These are phyloP conservation scores for Parelbella ahira DNA, from an alignment of 2,888 invertebrate species.

Conservation along the genomic window DNA sequence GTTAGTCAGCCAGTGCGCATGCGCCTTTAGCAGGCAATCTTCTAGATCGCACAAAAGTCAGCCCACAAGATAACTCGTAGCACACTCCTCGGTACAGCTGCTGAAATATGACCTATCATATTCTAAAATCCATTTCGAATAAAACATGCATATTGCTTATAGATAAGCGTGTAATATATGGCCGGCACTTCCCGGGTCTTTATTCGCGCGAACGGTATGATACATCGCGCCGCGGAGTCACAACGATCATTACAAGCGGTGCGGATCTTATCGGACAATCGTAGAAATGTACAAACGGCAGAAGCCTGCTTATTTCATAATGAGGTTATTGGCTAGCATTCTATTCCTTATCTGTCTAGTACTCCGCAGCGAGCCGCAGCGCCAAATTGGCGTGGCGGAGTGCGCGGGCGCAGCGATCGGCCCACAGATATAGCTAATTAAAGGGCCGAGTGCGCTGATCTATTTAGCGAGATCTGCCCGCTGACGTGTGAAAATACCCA, in stretches of 20 bases:
- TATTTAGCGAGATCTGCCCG: conserved; percentile 77
- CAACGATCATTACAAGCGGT: conserved; percentile 35
- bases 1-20: no score
- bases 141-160: conserved; percentile 24
- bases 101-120: conserved; percentile 5
- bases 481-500: conserved; percentile 81
- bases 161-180: conserved; percentile 23
- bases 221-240: conserved; percentile 30
- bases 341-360: conserved; percentile 66
- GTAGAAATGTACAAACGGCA: conserved; percentile 56
- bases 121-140: conserved; percentile 14
- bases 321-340: conserved; percentile 77
- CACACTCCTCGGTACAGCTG: no score
- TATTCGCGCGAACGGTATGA: conserved; percentile 25
- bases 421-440: conserved; percentile 75
- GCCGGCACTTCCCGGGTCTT: conserved; percentile 12
- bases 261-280: conserved; percentile 49
- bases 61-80: no score
- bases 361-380: conserved; percentile 64
- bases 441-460: conserved; percentile 73
- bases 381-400: conserved; percentile 77
- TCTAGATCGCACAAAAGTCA: no score
- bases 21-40: no score
- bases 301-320: conserved; percentile 71
- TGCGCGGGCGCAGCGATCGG: conserved; percentile 69